Conservation (phyloP, 1,140 invertebrate genomes). For the Lanistes nyassanus region DNA sequence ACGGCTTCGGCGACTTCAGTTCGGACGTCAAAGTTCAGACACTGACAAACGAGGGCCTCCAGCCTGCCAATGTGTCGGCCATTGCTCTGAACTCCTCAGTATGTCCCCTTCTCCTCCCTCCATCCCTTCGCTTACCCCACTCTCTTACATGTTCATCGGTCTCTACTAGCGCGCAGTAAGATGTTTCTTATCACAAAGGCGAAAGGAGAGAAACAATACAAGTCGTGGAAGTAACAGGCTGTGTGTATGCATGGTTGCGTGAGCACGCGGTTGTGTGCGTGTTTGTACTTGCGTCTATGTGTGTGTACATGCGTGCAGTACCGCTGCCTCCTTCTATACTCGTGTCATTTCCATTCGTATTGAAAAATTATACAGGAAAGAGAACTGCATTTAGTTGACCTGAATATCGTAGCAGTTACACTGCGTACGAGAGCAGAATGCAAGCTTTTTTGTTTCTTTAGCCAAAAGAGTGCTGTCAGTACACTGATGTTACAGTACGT, state of each 20-base stretch:
- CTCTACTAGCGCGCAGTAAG: no score
- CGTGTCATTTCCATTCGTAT: no score
- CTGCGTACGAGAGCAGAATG: no score
- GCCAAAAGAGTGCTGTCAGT: background rate
- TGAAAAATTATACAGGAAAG: no score
- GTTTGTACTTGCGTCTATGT: background rate
- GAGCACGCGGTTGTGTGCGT: slow-evolving; percentile 4
- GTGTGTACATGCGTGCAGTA: slow-evolving; percentile 20
- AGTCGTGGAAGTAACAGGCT: background rate
- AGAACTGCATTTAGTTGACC: no score
- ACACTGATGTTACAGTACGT: no score
- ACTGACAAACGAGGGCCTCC: slow-evolving; percentile 25
- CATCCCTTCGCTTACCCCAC: background rate
- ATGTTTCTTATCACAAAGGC: background rate
- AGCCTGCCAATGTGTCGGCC: slow-evolving; percentile 33
- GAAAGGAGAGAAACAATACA: background rate
- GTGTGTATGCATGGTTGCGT: background rate
- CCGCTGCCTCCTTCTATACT: slow-evolving; percentile 25
- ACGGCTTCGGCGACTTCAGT: slow-evolving; percentile 6
- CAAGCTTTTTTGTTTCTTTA: background rate
- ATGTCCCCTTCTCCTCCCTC: background rate
- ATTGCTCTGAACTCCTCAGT: slow-evolving; percentile 31
- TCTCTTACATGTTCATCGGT: background rate
- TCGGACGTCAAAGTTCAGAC: slow-evolving; percentile 22
- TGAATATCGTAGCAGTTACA: no score